These are phyloP conservation scores for Leuctra nigra DNA, from an alignment of 2,888 invertebrate species.

Conservation along the genomic window DNA sequence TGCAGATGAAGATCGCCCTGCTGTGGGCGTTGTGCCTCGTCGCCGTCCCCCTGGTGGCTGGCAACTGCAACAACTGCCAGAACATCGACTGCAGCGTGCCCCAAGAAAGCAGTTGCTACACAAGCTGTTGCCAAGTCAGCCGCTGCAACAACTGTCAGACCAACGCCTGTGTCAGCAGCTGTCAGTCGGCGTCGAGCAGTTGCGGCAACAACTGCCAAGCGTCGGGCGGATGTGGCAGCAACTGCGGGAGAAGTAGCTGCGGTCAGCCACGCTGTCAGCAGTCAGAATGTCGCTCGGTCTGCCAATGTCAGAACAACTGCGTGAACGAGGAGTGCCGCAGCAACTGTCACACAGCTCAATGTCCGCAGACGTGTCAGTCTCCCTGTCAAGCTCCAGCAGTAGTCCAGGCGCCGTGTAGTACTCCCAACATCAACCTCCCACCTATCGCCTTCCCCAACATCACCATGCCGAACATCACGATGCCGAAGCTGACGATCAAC, in stretches of 20 bases:
- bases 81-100: not conserved
- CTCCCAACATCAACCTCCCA: not conserved
- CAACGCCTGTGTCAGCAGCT: too few species aligned
- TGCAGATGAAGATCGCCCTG: not conserved
- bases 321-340: not conserved
- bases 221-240: too few species aligned
- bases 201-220: too few species aligned
- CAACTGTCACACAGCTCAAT: not conserved
- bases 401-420: not conserved
- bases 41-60: not conserved
- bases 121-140: not conserved
- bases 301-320: constrained; percentile 6
- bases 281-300: not conserved
- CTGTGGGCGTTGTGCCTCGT: not conserved
- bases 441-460: too few species aligned
- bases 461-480: not conserved
- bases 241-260: not conserved
- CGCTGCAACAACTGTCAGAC: not conserved
- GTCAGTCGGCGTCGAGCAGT: too few species aligned
- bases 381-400: too few species aligned
- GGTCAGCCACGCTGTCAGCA: too few species aligned
- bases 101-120: too few species aligned
- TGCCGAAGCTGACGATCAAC: constrained; percentile 21
- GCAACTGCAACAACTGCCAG: not conserved
- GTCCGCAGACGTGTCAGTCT: not conserved